Evolutionary conservation across 2,888 invertebrate genomes (phyloP), one percentile per base, ranked within the genome.

Genomic region (Ernsta delagoae): DNA sequence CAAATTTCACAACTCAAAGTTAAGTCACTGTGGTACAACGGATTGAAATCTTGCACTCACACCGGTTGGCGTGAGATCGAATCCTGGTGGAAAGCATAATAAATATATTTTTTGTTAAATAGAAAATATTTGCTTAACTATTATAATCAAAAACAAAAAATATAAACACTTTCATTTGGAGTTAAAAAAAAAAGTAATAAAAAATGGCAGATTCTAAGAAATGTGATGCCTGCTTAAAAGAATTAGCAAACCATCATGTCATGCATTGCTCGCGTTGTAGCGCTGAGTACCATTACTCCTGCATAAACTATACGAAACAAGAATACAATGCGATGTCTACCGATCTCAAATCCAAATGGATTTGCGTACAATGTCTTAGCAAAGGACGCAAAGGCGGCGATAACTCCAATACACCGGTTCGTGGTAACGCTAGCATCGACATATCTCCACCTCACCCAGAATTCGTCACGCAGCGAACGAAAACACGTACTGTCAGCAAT

Each of bases 341-440:
- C 7, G 24, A 53, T 1, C 24, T 53, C 4, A 59, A 59, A 45
- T 24, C 59, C 11, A 59, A 43, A 11, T 60, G 59, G 59, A 31
- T 60, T 6, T 60, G 59, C 11, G 43, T 60, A 4, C 59, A 43
- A 60, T 60, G 59, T 43, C 31, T 24, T 39, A 60, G 59, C 5
- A 9, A 12, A 9, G 59, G 31, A 43, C 43, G 43, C 43, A 43
- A 43, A 43, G 43, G 43, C 2, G 43, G 43, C 43, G 43, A 43
- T 4, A 60, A 60, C n/a, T 59, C 59, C 5, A 59, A 59, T 5
- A 59, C 41, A 3, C 59, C 59, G 1, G 45, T 59, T 43, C 41
- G 43, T 4, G 8, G 59, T 1, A 59, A 9, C 5, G 24, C 3
- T 11, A 5, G 16, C 12, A 48, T 6, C 5, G 48, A 6, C 48